Conservation (phyloP, 2,888 invertebrate species). For the Meganola albula region DNA sequence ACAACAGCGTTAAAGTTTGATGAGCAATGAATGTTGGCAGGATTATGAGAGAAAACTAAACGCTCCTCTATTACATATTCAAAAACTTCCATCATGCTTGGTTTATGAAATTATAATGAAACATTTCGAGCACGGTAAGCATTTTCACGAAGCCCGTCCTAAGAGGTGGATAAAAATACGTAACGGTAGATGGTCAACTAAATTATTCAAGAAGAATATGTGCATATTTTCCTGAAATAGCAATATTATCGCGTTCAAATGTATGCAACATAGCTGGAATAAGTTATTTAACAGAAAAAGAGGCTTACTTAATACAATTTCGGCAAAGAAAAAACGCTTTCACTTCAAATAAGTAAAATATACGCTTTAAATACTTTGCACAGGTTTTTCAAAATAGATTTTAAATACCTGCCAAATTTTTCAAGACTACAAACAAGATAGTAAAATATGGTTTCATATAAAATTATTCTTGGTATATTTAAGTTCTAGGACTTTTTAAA, state of each 20-base stretch:
- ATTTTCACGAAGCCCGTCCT: constrained; percentile 8
- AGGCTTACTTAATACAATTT: too few species aligned
- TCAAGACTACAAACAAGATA: too few species aligned
- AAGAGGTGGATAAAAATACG: constrained; percentile 25
- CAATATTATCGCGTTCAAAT: too few species aligned
- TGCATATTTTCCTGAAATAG: constrained; percentile 22
- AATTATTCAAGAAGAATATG: constrained; percentile 35
- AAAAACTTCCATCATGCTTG: constrained; percentile 4
- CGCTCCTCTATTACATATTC: neutral
- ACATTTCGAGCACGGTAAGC: constrained; percentile 7
- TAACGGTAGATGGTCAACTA: constrained; percentile 30
- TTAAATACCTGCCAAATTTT: too few species aligned
- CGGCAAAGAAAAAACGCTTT: too few species aligned
- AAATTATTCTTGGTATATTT: too few species aligned
- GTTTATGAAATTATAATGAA: constrained; percentile 11
- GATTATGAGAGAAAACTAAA: constrained; percentile 5
- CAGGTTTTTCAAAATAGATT: too few species aligned
- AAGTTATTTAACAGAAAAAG: too few species aligned
- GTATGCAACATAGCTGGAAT: too few species aligned
- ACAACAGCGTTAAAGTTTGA: constrained; percentile 9
- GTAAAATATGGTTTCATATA: neutral
- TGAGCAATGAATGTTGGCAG: constrained; percentile 8
- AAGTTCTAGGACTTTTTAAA: constrained; percentile 25
- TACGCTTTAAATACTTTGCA: too few species aligned
- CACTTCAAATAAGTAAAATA: too few species aligned